Evolutionary conservation across 1,140 invertebrate species (phyloP).

Genomic region (Cepaea nemoralis): DNA sequence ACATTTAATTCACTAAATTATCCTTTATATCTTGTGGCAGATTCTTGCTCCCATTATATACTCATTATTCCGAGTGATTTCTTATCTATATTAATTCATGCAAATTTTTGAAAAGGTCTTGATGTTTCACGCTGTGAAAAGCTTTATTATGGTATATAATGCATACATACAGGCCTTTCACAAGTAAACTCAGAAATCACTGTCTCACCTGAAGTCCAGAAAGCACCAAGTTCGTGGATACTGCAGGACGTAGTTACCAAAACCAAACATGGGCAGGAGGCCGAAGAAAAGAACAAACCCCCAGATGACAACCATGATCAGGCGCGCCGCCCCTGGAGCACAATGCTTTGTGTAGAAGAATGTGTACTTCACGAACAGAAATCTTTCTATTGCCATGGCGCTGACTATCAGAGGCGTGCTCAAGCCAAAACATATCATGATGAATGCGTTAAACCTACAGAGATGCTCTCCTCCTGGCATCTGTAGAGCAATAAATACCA

Average conservation of each 20-base stretch:
- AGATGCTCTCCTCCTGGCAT: slow-evolving; percentile 67
- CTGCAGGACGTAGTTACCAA: slow-evolving; percentile 69
- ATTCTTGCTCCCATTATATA: too few relatives aligned
- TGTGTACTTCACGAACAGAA: slow-evolving; percentile 68
- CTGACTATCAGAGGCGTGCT: slow-evolving; percentile 71
- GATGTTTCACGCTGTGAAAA: too few relatives aligned
- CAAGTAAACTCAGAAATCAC: too few relatives aligned
- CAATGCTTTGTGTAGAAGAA: slow-evolving; percentile 71
- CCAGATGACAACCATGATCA: slow-evolving; percentile 64
- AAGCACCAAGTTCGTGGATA: slow-evolving; percentile 73
- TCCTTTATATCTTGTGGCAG: too few relatives aligned
- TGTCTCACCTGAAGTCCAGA: slow-evolving; percentile 65
- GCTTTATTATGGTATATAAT: too few relatives aligned
- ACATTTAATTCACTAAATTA: too few relatives aligned
- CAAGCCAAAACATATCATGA: slow-evolving; percentile 70
- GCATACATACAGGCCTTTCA: too few relatives aligned
- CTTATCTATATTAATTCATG: too few relatives aligned
- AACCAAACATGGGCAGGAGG: slow-evolving; percentile 69
- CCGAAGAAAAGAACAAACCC: slow-evolving; percentile 63
- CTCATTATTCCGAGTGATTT: too few relatives aligned
- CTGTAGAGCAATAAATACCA: slow-evolving; percentile 9
- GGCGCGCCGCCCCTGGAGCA: slow-evolving; percentile 59
- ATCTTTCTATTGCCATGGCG: slow-evolving; percentile 72
- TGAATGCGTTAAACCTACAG: slow-evolving; percentile 69
- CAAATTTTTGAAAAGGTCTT: too few relatives aligned